Evolutionary conservation across 2,113 vertebrate genomes (phyloP), one percentile per base, ranked within the genome.

Genomic region (Ceratotherium simum): DNA sequence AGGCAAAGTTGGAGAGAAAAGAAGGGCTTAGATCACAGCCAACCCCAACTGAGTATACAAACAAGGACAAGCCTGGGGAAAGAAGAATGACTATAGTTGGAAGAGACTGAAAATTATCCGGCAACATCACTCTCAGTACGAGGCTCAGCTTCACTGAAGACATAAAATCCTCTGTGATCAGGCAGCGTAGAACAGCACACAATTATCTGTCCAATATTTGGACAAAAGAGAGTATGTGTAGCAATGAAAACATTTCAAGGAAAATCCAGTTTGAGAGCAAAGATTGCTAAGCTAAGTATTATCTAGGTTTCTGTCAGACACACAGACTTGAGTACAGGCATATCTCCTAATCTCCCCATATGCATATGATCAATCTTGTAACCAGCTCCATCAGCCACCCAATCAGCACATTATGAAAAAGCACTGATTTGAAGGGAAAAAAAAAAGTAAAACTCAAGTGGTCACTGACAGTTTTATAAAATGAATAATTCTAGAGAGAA

Each of bases 151-250:
- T 84, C 56, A 65, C 20, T 39, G 29, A 78, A 94, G 36, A 91
- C 64, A 54, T 78, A 92, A 92, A 94, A 54, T 69, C 79, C n/a
- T 95, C 54, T 72, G 25, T 10, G n/a, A 82, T 78, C 82, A 95
- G n/a, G 36, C 62, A 92, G 62, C 18, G 12, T 39, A 42, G 42
- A 73, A 54, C 5, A 56, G 36, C 60, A 75, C 33, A 91, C 81
- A 80, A 88, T 76, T 72, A 67, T 84, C 27, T 87, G 27, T 56
- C 25, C n/a, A 84, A 56, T 64, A 62, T 85, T 95, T 67, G 96
- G 54, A 69, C 60, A 85, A 78, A 64, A 95, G n/a, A 51, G 31
- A 75, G 33, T 20, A 83, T 65, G 3, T 56, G 12, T 13, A 16
- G 10, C 60, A 90, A 79, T 79, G 69, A 56, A 96, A 83, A 46